Evolutionary conservation across 2,888 invertebrate genomes (phyloP).

Genomic region (Diarsia mendica): DNA sequence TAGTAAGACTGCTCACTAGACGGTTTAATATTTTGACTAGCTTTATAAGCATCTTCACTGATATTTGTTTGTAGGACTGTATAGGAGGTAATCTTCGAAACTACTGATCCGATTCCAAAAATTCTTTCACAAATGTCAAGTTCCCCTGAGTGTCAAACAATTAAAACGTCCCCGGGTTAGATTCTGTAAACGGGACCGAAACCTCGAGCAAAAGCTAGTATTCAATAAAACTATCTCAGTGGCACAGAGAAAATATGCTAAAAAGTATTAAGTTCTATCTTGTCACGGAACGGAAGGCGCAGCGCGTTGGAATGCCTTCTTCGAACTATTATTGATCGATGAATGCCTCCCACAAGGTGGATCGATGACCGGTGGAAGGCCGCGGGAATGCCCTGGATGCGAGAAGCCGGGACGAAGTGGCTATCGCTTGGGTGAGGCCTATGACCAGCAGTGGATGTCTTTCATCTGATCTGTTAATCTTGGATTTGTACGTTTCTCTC

Average conservation of each 20-base stretch:
- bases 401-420: background rate
- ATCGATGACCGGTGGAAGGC: background rate
- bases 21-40: background rate
- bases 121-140: too few species aligned
- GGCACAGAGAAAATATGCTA: background rate
- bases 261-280: background rate
- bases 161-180: too few species aligned
- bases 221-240: background rate
- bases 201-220: too few species aligned
- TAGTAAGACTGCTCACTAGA: conserved; percentile 19
- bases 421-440: background rate
- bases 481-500: background rate
- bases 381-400: background rate
- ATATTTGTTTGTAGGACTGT: too few species aligned
- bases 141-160: too few species aligned
- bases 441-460: background rate
- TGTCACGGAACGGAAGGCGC: background rate
- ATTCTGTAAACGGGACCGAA: too few species aligned
- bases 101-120: too few species aligned
- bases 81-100: too few species aligned
- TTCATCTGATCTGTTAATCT: background rate
- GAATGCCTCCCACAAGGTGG: background rate
- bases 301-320: background rate
- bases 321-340: too few species aligned
- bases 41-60: too few species aligned